These are phyloP conservation scores for Eubasilissa splendida DNA, from an alignment of 2,888 invertebrate species.

Conservation along the genomic window DNA sequence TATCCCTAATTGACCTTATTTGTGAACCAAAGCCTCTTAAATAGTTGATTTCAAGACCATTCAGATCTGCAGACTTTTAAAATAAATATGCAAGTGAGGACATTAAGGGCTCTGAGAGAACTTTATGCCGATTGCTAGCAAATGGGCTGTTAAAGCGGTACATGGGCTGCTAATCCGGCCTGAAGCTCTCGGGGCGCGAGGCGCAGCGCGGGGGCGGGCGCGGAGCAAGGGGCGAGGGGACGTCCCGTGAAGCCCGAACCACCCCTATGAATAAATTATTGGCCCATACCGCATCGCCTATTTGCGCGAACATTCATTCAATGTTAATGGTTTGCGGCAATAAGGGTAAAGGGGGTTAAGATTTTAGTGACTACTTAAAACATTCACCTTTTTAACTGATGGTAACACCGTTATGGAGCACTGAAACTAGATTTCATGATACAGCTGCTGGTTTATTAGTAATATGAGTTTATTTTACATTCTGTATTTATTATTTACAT, in stretches of 20 bases:
- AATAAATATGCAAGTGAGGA: conserved; percentile 43
- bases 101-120: conserved; percentile 44
- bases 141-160: conserved; percentile 33
- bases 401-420: conserved; percentile 12
- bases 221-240: not conserved
- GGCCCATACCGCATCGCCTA: conserved; percentile 56
- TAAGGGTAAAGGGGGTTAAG: conserved; percentile 45
- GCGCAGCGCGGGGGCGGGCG: conserved; percentile 38
- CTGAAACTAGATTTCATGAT: conserved; percentile 22
- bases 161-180: conserved; percentile 55
- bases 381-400: conserved; percentile 39
- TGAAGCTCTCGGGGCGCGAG: conserved; percentile 50
- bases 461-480: no score
- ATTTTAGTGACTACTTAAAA: conserved; percentile 40
- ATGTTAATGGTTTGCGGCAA: conserved; percentile 58
- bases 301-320: conserved; percentile 58
- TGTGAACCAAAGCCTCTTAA: not conserved
- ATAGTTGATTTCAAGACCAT: conserved; percentile 3
- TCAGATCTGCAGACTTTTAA: conserved; percentile 4
- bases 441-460: no score
- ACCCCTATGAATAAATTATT: conserved; percentile 58
- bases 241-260: conserved; percentile 34
- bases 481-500: no score
- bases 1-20: no score
- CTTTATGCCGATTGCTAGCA: conserved; percentile 47